Evolutionary conservation across 2,113 vertebrate species (phyloP), one percentile per base, ranked within the genome.

Genomic region (Gavialis gangeticus): DNA sequence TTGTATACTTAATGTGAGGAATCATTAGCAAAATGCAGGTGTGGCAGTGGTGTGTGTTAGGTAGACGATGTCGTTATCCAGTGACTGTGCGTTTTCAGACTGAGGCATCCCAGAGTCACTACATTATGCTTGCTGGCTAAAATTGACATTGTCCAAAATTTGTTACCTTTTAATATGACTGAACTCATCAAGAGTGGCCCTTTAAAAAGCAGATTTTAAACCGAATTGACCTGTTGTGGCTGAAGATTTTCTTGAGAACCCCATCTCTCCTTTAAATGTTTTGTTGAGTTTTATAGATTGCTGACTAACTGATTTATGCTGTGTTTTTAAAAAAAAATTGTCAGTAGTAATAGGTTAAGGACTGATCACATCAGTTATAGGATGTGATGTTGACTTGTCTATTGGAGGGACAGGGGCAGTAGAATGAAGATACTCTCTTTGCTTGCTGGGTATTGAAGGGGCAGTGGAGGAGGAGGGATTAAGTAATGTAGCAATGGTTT

Each of bases 1-100:
- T 57, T 54, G 86, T 60, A 28, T 79, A 73, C 83, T 94, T 92
- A 79, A 2, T 94, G 82, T 77, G 17, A 84, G 60, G 92, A 90
- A n/a, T 84, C 87, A 87, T 89, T 56, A 73, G 60, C 69, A 75
- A 80, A 88, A 90, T 73, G 67, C 88, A 81, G 89, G 77, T 63
- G 67, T 4, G 12, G 19, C 0, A 0, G 46, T 79, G 15, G 64
- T 58, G 91, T 66, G 24, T 59, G 30, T 4, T 37, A 57, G 13
- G 75, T 79, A 69, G 75, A 71, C n/a, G 69, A 28, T 12, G 6
- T 30, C 25, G n/a, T 77, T 11, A 58, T 91, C 34, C 15, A 21
- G 21, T 67, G 75, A 80, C 27, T 55, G 76, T 9, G 10, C 27
- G 0, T 28, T 37, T 63, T 77, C 59, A 91, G 62, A 27, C 34